A percentile compares a stretch with the other conserved stretches of the same genome.
Evolutionary conservation across 2,113 vertebrate species (phyloP).

Genomic region (Elaphurus davidianus): DNA sequence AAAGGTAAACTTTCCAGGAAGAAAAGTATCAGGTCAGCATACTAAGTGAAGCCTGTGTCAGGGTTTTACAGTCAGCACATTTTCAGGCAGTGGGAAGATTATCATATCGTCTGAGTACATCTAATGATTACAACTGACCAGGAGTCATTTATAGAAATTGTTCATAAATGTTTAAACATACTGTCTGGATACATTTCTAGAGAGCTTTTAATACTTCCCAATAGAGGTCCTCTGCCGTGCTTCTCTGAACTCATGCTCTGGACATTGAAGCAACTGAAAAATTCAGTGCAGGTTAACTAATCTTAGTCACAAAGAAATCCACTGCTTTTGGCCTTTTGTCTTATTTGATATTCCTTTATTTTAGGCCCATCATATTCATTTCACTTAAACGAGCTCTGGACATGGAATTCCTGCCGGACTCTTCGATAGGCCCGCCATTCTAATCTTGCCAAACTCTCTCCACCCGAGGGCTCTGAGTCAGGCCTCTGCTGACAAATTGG

Average conservation of each 20-base stretch:
- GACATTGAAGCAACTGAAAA: slow-evolving; percentile 47
- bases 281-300: background rate
- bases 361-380: background rate
- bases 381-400: background rate
- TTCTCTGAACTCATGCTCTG: slow-evolving; percentile 2
- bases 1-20: background rate
- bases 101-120: background rate
- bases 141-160: slow-evolving; percentile 62
- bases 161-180: slow-evolving; percentile 63
- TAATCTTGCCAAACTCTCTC: background rate
- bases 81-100: background rate
- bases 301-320: slow-evolving; percentile 2
- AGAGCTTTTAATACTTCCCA: slow-evolving; percentile 49
- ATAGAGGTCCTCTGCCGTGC: background rate
- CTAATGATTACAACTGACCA: slow-evolving; percentile 63
- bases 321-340: background rate
- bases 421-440: background rate
- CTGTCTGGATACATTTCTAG: slow-evolving; percentile 51
- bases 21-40: background rate
- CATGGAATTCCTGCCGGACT: background rate
- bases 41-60: background rate
- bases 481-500: background rate
- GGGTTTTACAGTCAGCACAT: background rate
- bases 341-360: background rate
- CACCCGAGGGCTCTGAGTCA: background rate